Conservation (phyloP, 2,797 vertebrate genomes). For the Telmatherina bonti region DNA sequence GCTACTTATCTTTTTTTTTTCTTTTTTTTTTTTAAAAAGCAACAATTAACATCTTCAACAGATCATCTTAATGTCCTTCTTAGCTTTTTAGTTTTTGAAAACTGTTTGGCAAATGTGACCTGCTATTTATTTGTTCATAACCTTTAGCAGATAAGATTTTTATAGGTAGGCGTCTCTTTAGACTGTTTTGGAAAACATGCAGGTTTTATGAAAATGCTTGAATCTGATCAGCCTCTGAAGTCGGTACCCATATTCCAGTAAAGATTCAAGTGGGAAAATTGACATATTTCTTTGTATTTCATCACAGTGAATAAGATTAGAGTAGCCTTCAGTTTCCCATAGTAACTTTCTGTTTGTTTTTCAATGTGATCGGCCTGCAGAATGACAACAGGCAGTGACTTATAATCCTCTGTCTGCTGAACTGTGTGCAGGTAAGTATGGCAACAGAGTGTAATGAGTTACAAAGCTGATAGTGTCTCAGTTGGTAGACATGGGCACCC, state of each 20-base stretch:
- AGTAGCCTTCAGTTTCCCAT: neutral
- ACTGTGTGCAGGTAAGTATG: constrained; percentile 27
- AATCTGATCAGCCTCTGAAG: neutral
- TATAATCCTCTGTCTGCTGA: constrained; percentile 17
- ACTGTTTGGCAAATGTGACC: neutral
- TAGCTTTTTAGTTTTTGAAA: neutral
- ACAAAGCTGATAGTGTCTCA: constrained; percentile 19
- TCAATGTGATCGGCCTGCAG: neutral
- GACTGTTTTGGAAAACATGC: neutral
- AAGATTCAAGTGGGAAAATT: no score
- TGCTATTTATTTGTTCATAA: neutral
- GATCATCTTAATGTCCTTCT: neutral
- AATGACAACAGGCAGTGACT: constrained; percentile 9
- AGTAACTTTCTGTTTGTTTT: constrained; percentile 11
- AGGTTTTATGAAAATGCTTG: constrained; percentile 19
- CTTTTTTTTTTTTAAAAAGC: neutral
- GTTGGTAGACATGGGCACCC: neutral
- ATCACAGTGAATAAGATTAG: neutral
- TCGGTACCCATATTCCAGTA: constrained; percentile 10
- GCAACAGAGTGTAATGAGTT: constrained; percentile 58
- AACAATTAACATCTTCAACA: neutral
- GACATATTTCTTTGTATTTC: no score
- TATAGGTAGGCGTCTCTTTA: no score
- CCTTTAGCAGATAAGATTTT: no score
- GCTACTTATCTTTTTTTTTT: neutral